Conservation (phyloP, 2,113 vertebrate genomes). For the Numenius arquata region DNA sequence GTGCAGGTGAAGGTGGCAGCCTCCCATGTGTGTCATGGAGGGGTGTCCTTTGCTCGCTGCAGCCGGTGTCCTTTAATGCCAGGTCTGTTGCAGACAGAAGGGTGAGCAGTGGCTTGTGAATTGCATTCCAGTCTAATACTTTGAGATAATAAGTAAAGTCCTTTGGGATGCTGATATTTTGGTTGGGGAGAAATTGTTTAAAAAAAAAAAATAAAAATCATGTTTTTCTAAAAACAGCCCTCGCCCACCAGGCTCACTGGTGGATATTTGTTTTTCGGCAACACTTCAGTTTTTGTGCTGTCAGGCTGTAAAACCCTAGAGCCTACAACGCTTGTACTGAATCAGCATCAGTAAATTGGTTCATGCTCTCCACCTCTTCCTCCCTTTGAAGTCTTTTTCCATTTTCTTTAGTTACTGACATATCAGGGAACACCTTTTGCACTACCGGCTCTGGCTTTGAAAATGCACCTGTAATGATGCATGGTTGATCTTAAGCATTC, state of each 20-base stretch:
- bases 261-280: not conserved
- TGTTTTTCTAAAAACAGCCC: not conserved
- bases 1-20: not conserved
- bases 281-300: not conserved
- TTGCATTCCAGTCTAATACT: not conserved
- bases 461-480: not conserved
- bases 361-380: accelerated
- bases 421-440: not conserved
- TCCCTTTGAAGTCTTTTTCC: not conserved
- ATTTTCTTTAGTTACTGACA: not conserved
- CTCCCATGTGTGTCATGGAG: accelerated
- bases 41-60: accelerated
- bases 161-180: not conserved
- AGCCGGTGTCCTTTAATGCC: not conserved
- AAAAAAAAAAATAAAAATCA: not conserved
- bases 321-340: not conserved
- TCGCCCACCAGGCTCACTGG: accelerated
- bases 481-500: accelerated
- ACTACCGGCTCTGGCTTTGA: not conserved
- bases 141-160: not conserved
- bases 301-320: not conserved
- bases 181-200: not conserved
- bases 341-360: not conserved
- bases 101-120: not conserved
- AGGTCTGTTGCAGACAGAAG: not conserved